Base-by-base conservation (phyloP, 1,140 invertebrate genomes). In the Solen grandis region DNA sequence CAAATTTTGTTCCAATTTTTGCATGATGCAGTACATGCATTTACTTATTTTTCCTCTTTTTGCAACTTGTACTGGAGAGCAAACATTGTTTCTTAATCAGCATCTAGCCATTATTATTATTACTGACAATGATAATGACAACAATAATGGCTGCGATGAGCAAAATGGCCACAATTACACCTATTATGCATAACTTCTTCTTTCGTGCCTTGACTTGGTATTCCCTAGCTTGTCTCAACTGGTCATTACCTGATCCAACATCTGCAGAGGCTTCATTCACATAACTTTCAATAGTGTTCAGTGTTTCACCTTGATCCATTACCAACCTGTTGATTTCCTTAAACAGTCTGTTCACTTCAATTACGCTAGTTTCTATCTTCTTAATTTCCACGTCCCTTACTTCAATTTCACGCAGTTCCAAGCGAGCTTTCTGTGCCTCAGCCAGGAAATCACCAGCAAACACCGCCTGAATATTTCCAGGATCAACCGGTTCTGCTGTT, bases 251-350 rank as follows among this genome's bases (percentile, higher is more conserved):
- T 22, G 38, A 22, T 31, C 57, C 66, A 4, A 80, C 77, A 35
- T 69, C 25, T 60, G 13, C 27, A 10, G 27, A 2, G 16, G 77
- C 68, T 31, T 63, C 54, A 5, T 50, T 36, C 27, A 80, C 68
- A 41, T 72, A 68, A 0, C 54, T 31, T 50, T 80, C 77, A 19
- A 80, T 80, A 2, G 33, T 72, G 36, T 80, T 66, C 27, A 80
- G 57, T 29, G 38, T 65, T n/a, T 80, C 77, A 38, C 77, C 77
- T 73, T 80, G 77, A 33, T 65, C 68, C 68, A 80, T 63, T 14
- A 80, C 59, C n/a, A 80, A 27, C n/a, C 59, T 59, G 60, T 80
- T 80, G 22, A 80, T 80, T 29, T 72, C 77, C 38, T 80, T 80
- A 63, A 80, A 80, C 31, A 80, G 60, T 4, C 16, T 35, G 65